Base-by-base conservation (phyloP, 2,113 vertebrate species). In the Tupaia chinensis region DNA sequence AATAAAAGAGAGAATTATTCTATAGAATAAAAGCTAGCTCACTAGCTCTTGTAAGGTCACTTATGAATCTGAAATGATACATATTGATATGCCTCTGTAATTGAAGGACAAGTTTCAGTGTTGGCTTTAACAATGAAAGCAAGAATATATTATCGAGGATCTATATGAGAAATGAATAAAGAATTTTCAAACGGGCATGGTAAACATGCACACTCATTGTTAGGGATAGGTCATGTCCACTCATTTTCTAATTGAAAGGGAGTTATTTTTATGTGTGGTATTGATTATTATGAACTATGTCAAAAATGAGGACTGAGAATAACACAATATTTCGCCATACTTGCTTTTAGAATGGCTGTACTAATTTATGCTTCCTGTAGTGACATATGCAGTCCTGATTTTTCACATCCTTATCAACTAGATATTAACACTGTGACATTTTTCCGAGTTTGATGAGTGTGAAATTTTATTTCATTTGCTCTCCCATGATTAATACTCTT, bases 161-260 rank as follows among this genome's bases (percentile, higher is more conserved):
- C 44, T 77, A 10, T 66, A 20, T 84, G 66, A 94, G 22, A 22
- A 94, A 22, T 90, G 27, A 69, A n/a, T 87, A 53, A 60, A 89
- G n/a, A 77, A 25, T 70, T 81, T 74, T 85, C 9, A 94, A 66
- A 54, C 76, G 14, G 32, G 77, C 65, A 54, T 34, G 11, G 11
- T 87, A 70, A 73, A 60, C 15, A 29, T 58, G 63, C 32, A 29
- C 23, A 27, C 73, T 89, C 61, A 15, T 92, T 78, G n/a, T 86
- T 56, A 80, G 85, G 29, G 13, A 34, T 29, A 94, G 9, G 9
- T 58, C 7, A 81, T 58, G 7, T 56, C 7, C 22, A 34, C 61
- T 80, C 2, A 54, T 54, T 94, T 92, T 92, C 68, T 81, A 54
- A 81, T 73, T 94, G 88, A 94, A 89, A 79, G 53, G 60, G 80